Evolutionary conservation across 2,113 vertebrate species (phyloP).

Genomic region (Ornithorhynchus anatinus): DNA sequence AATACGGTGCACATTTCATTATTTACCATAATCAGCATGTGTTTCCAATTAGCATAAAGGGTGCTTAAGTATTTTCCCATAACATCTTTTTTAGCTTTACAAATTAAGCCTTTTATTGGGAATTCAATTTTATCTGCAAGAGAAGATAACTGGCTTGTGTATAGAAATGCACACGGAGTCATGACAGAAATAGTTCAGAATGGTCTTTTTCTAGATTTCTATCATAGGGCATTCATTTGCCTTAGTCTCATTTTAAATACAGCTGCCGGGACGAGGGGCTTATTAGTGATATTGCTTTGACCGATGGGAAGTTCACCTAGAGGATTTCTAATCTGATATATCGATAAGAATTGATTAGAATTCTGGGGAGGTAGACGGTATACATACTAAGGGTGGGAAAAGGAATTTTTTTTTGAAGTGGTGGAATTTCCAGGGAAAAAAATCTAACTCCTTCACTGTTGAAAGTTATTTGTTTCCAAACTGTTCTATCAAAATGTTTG

Average conservation of each 20-base stretch:
- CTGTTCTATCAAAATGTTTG: accelerated
- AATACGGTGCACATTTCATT: background rate
- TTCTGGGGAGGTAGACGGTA: constrained; percentile 30
- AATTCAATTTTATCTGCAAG: constrained; percentile 49
- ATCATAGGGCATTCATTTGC: constrained; percentile 8
- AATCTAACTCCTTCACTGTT: too few relatives aligned
- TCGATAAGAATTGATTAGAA: constrained; percentile 38
- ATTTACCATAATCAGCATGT: background rate
- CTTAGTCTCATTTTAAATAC: constrained; percentile 49
- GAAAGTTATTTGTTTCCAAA: too few relatives aligned
- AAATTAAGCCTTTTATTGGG: constrained; percentile 43
- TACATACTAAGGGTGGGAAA: background rate
- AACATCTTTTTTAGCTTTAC: constrained; percentile 19
- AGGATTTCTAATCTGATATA: constrained; percentile 40
- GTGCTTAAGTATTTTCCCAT: constrained; percentile 16
- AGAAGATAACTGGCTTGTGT: constrained; percentile 9
- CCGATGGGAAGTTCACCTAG: constrained; percentile 42
- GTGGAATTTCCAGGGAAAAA: background rate
- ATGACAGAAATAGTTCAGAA: constrained; percentile 37
- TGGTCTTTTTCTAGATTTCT: constrained; percentile 46
- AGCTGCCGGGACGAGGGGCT: constrained; percentile 59
- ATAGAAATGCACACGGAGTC: background rate
- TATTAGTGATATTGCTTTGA: constrained; percentile 59
- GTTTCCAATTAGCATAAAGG: background rate
- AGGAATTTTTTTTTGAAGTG: background rate